A percentile compares a stretch with the other conserved stretches of the same genome.
phyloP scores from a whole-genome alignment of 2,113 vertebrate species.

The Tetrax tetrax region DNA sequence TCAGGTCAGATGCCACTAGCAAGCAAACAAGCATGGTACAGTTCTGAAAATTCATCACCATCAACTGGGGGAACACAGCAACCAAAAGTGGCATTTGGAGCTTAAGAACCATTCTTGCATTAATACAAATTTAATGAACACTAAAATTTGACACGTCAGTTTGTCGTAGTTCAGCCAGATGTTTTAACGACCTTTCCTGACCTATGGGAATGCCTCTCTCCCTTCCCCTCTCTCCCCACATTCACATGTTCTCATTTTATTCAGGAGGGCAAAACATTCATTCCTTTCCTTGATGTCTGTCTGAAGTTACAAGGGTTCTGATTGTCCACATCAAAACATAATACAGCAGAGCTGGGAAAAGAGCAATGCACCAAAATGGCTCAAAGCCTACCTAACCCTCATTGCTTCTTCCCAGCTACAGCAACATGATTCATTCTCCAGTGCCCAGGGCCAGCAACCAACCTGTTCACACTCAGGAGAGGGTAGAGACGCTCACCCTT shows the following conservation, averaged over 20 bases:
- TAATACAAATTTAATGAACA: slow-evolving; percentile 79
- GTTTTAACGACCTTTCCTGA: slow-evolving; percentile 69
- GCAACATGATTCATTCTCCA: not conserved
- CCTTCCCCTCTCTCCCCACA: not conserved
- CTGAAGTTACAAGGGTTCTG: slow-evolving; percentile 24
- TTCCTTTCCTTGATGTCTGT: not conserved
- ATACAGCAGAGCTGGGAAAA: not conserved
- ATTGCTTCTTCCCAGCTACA: not conserved
- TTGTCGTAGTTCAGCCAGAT: slow-evolving; percentile 77
- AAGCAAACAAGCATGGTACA: slow-evolving; percentile 78
- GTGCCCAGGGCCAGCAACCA: not conserved
- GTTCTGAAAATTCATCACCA: slow-evolving; percentile 64
- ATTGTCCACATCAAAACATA: not conserved
- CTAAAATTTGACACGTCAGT: slow-evolving; percentile 70
- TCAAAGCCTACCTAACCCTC: not conserved
- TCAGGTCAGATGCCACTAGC: slow-evolving; percentile 80
- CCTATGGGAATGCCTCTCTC: slow-evolving; percentile 60
- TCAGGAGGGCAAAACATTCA: not conserved
- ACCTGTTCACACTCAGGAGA: not conserved
- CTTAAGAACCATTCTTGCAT: slow-evolving; percentile 67
- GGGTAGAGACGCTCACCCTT: not conserved
- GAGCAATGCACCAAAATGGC: not conserved
- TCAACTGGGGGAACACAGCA: slow-evolving; percentile 26
- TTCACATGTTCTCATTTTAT: slow-evolving; percentile 47
- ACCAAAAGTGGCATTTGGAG: slow-evolving; percentile 57